Conservation (phyloP, 2,888 invertebrate species). For the Exephanes ischioxanthus region DNA sequence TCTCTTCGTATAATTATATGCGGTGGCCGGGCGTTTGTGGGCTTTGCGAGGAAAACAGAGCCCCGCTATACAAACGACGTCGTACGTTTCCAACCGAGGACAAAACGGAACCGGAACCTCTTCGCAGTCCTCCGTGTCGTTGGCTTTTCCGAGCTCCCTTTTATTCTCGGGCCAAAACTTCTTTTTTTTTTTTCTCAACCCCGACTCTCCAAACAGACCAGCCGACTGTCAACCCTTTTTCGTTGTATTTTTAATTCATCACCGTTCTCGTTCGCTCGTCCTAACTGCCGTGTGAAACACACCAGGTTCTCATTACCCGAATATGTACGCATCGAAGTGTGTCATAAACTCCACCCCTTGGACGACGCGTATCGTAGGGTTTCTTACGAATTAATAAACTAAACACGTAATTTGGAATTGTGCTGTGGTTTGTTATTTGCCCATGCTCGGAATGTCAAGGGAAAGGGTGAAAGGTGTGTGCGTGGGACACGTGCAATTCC, state of each 20-base stretch:
- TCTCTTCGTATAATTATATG: conserved; percentile 37
- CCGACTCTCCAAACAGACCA: no score
- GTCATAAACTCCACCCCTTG: not conserved
- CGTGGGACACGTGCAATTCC: not conserved
- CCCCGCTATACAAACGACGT: conserved; percentile 20
- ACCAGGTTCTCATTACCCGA: conserved; percentile 22
- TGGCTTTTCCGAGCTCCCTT: conserved; percentile 32
- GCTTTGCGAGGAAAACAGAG: conserved; percentile 22
- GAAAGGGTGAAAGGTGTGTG: not conserved
- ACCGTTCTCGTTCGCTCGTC: not conserved
- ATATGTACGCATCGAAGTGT: not conserved
- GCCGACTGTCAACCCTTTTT: not conserved
- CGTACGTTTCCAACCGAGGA: conserved; percentile 25
- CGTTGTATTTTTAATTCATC: conserved; percentile 13
- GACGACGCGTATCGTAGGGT: not conserved
- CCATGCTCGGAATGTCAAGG: not conserved
- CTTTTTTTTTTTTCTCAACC: not conserved
- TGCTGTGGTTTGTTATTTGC: not conserved
- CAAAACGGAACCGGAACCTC: conserved; percentile 48
- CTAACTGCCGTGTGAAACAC: not conserved
- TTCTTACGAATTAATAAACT: conserved; percentile 17
- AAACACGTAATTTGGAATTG: conserved; percentile 17
- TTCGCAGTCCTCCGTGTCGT: conserved; percentile 16
- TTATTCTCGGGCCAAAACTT: conserved; percentile 1
- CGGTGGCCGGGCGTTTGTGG: conserved; percentile 30